Evolutionary conservation across 2,797 vertebrate genomes (phyloP).

Genomic region (Melanotaenia pygmaea): DNA sequence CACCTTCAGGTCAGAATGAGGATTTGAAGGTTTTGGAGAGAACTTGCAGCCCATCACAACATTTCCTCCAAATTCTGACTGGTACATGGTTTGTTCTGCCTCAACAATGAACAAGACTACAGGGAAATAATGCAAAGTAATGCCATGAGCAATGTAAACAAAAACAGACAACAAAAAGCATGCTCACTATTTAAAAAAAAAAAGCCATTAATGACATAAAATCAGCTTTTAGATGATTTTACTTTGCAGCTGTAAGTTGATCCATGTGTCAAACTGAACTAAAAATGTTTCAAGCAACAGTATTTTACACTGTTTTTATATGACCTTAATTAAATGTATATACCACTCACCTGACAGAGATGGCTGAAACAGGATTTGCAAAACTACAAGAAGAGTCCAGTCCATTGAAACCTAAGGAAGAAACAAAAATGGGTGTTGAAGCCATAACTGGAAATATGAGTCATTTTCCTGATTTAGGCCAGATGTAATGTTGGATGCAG

Average conservation of each 20-base stretch:
- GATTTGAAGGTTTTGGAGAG: constrained; percentile 58
- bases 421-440: not conserved
- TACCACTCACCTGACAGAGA: constrained; percentile 63
- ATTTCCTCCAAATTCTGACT: constrained; percentile 77
- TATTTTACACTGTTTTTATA: not conserved
- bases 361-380: constrained; percentile 58
- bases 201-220: not conserved
- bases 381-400: constrained; percentile 52
- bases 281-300: not conserved
- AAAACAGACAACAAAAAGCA: not conserved
- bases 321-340: constrained; percentile 2
- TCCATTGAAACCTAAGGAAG: constrained; percentile 70
- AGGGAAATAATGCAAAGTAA: constrained; percentile 16
- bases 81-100: constrained; percentile 72
- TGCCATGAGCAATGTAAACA: not conserved
- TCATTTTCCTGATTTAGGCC: constrained; percentile 11
- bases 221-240: not conserved
- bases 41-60: constrained; percentile 90
- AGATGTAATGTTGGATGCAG: constrained; percentile 6
- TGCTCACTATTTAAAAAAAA: not conserved
- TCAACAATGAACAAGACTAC: constrained; percentile 88
- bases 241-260: not conserved
- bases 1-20: constrained; percentile 72
- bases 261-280: not conserved
- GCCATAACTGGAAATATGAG: not conserved